These are phyloP conservation scores for Scatophagus argus DNA, from an alignment of 2,113 vertebrate genomes.

Conservation along the genomic window DNA sequence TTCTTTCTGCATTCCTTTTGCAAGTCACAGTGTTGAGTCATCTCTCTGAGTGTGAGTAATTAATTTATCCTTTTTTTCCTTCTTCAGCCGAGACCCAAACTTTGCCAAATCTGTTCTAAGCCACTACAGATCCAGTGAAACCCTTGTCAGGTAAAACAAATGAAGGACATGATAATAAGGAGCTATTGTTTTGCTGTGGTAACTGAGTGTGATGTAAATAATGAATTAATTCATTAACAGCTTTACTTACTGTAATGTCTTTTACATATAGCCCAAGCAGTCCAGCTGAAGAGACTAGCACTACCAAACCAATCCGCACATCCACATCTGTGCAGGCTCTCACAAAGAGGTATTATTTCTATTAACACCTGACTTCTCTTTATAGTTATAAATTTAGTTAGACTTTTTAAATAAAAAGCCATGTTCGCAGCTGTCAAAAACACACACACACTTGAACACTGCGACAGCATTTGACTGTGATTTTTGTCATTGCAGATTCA, in stretches of 20 bases:
- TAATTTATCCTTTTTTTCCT: constrained; percentile 28
- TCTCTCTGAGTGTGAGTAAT: neutral
- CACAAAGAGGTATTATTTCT: constrained; percentile 69
- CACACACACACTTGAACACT: neutral
- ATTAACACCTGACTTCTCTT: neutral
- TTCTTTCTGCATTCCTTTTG: constrained; percentile 25
- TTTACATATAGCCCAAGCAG: constrained; percentile 47
- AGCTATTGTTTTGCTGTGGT: neutral
- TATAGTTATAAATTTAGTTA: too few relatives aligned
- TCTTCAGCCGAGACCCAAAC: constrained; percentile 89
- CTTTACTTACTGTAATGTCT: neutral
- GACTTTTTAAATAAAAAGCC: neutral
- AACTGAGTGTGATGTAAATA: neutral
- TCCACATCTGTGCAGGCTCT: constrained; percentile 73
- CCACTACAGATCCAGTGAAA: constrained; percentile 64
- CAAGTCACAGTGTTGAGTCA: constrained; percentile 8
- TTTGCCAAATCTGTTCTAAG: constrained; percentile 83
- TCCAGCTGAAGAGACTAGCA: constrained; percentile 38
- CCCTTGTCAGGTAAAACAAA: constrained; percentile 62
- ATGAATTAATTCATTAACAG: neutral
- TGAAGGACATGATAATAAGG: neutral
- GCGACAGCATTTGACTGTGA: neutral
- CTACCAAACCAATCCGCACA: constrained; percentile 9
- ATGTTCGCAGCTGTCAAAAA: neutral
- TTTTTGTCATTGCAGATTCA: constrained; percentile 73